Base-by-base conservation (phyloP, 30 jellyfish, hydroid and myxozoan genomes). In the Pelagia noctiluca region DNA sequence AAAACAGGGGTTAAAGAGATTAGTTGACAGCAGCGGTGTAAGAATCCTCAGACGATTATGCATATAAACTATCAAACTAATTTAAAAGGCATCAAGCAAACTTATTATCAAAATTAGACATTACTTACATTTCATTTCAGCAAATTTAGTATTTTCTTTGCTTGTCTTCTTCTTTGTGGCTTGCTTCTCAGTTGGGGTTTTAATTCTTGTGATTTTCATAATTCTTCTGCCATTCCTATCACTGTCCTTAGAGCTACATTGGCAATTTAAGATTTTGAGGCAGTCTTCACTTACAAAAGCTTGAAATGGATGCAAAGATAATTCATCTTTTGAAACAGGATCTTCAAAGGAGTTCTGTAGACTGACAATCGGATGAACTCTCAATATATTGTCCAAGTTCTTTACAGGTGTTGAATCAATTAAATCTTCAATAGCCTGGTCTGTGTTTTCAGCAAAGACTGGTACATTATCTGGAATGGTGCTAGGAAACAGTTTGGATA, bases 121-220 rank as follows among this genome's bases (percentile, higher is more conserved):
- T 25, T 18, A 32, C 63, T 75, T 76, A 53, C 88, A 67, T 18
- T 57, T 47, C 49, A 12, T 35, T 57, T 50, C 1, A 10, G 79
- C 1, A n/a, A 48, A 26, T 0, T 54, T 29, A 19, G 5, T 13
- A 18, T 30, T 33, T 34, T 63, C 61, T 5, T 36, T 79, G 16
- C 34, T 63, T n/a, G 30, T 65, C 80, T 29, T 61, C 48, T 31
- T 82, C 54, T 60, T 69, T n/a, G 37, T 47, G 19, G 7, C 72
- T 16, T 66, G 78, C 16, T 35, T 82, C 42, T 69, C 80, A 33
- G 35, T 69, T 13, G 92, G 92, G 11, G 92, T 68, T 32, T 50
- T 38, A 7, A 69, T 26, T 63, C 26, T 68, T 10, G 71, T 30
- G 32, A 69, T 64, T 52, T n/a, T 64, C 63, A 69, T 28, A 36